Evolutionary conservation across 2,113 vertebrate genomes (phyloP).

Genomic region (Cottus gobio): DNA sequence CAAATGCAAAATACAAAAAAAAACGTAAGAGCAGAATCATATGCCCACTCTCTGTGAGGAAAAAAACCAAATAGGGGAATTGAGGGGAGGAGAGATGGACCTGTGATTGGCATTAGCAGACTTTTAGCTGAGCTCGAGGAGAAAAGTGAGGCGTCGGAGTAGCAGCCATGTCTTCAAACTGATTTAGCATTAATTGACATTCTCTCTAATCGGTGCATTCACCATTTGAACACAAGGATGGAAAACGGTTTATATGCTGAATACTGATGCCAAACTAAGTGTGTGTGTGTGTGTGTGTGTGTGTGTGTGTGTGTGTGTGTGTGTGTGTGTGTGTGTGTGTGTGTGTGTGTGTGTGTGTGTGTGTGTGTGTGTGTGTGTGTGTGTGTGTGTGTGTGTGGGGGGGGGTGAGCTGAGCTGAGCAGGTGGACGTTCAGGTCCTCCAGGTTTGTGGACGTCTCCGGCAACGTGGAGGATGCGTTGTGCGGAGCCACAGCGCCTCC

Average conservation of each 20-base stretch:
- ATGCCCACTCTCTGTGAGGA: slow-evolving; percentile 15
- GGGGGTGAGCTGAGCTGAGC: too few relatives aligned
- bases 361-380: neutral
- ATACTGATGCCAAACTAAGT: slow-evolving; percentile 44
- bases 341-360: neutral
- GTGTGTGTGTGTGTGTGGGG: too few relatives aligned
- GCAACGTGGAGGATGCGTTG: too few relatives aligned
- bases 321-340: too few relatives aligned
- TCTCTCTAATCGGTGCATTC: slow-evolving; percentile 52
- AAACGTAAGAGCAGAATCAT: slow-evolving; percentile 28
- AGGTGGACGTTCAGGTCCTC: slow-evolving; percentile 30
- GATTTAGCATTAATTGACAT: slow-evolving; percentile 63
- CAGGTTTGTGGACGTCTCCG: neutral
- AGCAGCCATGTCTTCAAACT: slow-evolving; percentile 40
- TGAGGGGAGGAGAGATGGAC: neutral
- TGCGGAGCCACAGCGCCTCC: slow-evolving; percentile 73
- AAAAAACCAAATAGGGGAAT: neutral
- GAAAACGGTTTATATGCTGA: slow-evolving; percentile 12
- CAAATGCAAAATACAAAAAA: slow-evolving; percentile 34
- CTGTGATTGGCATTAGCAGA: slow-evolving; percentile 20
- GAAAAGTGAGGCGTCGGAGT: neutral
- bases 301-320: too few relatives aligned
- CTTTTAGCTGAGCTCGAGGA: slow-evolving; percentile 20
- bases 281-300: neutral
- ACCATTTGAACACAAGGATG: slow-evolving; percentile 51